A percentile compares a stretch with the other conserved stretches of the same genome.
These are phyloP conservation scores for Drosophila nigricruria DNA, from an alignment of 2,888 invertebrate species.

Conservation along the genomic window DNA sequence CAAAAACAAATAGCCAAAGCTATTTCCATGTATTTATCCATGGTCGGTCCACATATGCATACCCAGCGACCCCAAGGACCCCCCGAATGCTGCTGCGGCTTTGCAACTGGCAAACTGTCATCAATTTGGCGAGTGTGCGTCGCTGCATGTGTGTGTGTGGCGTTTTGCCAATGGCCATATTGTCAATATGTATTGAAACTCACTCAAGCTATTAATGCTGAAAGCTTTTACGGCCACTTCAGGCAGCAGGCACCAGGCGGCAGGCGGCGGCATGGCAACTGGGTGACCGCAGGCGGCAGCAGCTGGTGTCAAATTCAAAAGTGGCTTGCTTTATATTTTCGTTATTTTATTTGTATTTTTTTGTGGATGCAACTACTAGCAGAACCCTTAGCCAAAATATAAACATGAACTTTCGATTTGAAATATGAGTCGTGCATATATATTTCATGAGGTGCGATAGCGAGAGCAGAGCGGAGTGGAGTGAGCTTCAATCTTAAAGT, in stretches of 20 bases:
- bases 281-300: constrained; percentile 74
- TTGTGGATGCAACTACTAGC: constrained; percentile 55
- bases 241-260: constrained; percentile 49
- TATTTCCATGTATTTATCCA: constrained; percentile 77
- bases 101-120: constrained; percentile 81
- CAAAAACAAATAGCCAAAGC: constrained; percentile 79
- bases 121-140: constrained; percentile 67
- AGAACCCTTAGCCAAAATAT: constrained; percentile 82
- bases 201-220: constrained; percentile 82
- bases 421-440: constrained; percentile 64
- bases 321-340: constrained; percentile 74
- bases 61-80: constrained; percentile 44
- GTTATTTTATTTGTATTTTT: constrained; percentile 39
- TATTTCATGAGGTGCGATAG: constrained; percentile 39
- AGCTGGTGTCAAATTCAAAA: constrained; percentile 83
- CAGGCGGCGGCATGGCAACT: constrained; percentile 16
- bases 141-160: constrained; percentile 43
- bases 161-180: constrained; percentile 80
- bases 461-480: no score
- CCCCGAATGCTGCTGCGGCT: constrained; percentile 66
- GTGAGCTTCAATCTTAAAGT: constrained; percentile 42
- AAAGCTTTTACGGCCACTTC: constrained; percentile 81
- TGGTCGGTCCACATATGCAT: constrained; percentile 71
- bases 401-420: constrained; percentile 79
- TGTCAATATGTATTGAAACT: constrained; percentile 80